Evolutionary conservation across 2,797 vertebrate species (phyloP).

Genomic region (Columba guinea): DNA sequence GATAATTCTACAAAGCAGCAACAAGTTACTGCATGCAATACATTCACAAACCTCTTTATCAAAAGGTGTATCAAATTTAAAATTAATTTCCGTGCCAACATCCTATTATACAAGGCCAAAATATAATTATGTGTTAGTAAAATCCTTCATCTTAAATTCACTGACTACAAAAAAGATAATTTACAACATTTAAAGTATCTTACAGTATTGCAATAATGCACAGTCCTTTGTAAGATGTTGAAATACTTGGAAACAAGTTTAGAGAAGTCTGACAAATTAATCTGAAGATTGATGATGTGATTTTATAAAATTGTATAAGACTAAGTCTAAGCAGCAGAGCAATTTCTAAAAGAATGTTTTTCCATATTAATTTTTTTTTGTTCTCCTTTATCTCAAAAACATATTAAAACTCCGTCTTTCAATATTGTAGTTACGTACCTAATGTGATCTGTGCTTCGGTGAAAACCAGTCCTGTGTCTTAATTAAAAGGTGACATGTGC

Average conservation of each 20-base stretch:
- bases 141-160: background rate
- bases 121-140: background rate
- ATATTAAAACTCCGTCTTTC: background rate
- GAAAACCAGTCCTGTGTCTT: background rate
- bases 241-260: background rate
- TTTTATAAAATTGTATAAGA: background rate
- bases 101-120: background rate
- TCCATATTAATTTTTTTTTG: background rate
- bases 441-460: background rate
- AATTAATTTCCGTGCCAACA: background rate
- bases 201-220: background rate
- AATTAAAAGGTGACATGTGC: background rate
- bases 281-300: background rate
- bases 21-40: background rate
- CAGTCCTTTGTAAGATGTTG: background rate
- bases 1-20: background rate
- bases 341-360: background rate
- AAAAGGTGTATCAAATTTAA: background rate
- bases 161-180: background rate
- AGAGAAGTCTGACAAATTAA: background rate
- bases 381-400: background rate
- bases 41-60: background rate
- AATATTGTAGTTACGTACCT: background rate
- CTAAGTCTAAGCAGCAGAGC: background rate
- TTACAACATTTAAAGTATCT: background rate